Percentiles rank a stretch among this genome's conserved stretches.
Evolutionary conservation across 2,113 vertebrate genomes (phyloP).

Genomic region (Calyptomena viridis): DNA sequence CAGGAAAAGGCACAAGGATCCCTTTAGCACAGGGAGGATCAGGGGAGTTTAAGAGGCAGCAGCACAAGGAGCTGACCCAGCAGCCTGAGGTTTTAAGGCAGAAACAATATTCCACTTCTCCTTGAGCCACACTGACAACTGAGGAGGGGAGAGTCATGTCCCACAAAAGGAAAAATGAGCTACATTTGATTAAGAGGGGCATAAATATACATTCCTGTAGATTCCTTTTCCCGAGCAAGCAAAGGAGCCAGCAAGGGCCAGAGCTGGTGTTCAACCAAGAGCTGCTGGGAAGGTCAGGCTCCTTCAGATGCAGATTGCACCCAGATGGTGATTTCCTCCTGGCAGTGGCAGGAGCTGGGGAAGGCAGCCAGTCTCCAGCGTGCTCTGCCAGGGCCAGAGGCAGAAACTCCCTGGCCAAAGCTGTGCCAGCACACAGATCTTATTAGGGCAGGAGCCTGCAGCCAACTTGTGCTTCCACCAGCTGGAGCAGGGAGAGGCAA

Average conservation of each 20-base stretch:
- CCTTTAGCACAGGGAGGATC: not conserved
- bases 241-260: not conserved
- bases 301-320: not conserved
- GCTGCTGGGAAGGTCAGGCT: not conserved
- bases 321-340: slow-evolving; percentile 50
- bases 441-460: not conserved
- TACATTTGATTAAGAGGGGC: not conserved
- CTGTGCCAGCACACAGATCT: not conserved
- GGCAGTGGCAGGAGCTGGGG: not conserved
- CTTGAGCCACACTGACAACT: rapidly evolving
- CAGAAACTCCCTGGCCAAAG: not conserved
- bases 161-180: not conserved
- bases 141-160: rapidly evolving
- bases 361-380: slow-evolving; percentile 1
- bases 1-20: not conserved
- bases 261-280: not conserved
- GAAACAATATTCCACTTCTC: not conserved
- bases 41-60: not conserved
- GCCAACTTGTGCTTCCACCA: not conserved
- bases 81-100: not conserved
- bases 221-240: too few species aligned
- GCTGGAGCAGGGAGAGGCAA: not conserved
- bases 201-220: not conserved
- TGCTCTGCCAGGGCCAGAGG: not conserved
- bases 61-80: not conserved